Conservation (phyloP, 2,113 vertebrate genomes). For the Passer domesticus region DNA sequence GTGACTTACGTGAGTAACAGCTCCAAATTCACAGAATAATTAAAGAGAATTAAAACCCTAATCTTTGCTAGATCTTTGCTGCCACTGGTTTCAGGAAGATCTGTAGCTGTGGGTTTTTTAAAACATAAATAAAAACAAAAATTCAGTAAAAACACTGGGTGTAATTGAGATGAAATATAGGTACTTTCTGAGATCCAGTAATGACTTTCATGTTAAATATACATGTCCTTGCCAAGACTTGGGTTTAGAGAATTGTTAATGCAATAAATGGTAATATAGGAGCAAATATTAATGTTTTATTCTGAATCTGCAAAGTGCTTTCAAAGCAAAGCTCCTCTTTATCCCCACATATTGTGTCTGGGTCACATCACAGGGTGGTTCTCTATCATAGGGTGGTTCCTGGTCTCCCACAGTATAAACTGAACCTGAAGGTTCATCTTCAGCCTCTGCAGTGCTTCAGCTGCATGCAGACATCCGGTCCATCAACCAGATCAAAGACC, state of each 20-base stretch:
- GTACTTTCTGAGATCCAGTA: not conserved
- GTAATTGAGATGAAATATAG: not conserved
- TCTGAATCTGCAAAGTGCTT: not conserved
- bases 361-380: not conserved
- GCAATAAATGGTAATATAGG: not conserved
- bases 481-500: not conserved
- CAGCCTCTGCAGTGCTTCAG: not conserved
- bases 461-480: not conserved
- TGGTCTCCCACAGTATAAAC: not conserved
- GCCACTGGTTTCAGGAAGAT: not conserved
- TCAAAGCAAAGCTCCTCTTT: not conserved
- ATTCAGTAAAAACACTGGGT: not conserved
- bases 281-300: not conserved
- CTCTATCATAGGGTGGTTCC: not conserved
- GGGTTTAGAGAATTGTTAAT: not conserved
- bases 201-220: not conserved
- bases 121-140: not conserved
- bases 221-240: not conserved
- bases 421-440: not conserved
- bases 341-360: not conserved
- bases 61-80: not conserved
- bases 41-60: not conserved
- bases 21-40: not conserved
- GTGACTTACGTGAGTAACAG: slow-evolving; percentile 68
- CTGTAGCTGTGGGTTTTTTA: not conserved